Evolutionary conservation across 2,113 vertebrate genomes (phyloP).

Genomic region (Eptesicus fuscus): DNA sequence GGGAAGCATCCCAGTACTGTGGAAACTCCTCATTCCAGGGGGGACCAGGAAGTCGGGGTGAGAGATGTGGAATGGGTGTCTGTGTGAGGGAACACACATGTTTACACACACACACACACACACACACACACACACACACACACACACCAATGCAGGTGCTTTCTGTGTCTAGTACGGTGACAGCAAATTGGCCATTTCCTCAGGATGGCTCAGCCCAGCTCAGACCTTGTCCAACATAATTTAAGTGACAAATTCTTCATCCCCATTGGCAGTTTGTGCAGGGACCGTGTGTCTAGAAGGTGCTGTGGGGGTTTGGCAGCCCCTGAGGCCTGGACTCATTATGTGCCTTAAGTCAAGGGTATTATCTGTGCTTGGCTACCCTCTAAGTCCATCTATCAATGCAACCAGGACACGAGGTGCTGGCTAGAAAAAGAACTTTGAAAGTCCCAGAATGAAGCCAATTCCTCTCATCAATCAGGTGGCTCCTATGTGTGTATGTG

Average conservation of each 20-base stretch:
- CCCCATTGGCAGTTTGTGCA: background rate
- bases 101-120: background rate
- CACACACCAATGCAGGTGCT: background rate
- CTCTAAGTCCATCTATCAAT: background rate
- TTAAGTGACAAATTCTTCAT: constrained; percentile 2
- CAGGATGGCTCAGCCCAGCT: background rate
- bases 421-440: background rate
- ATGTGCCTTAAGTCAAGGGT: background rate
- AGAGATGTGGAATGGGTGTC: background rate
- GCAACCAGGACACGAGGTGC: background rate
- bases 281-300: background rate
- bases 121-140: background rate
- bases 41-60: background rate
- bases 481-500: background rate
- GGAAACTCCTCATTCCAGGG: background rate
- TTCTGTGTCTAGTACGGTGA: background rate
- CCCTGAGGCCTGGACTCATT: background rate
- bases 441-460: background rate
- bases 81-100: background rate
- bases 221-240: background rate
- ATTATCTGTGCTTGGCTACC: background rate
- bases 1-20: background rate
- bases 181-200: background rate
- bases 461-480: background rate
- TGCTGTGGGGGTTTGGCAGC: background rate